phyloP scores from a whole-genome alignment of 2,888 invertebrate species.

The Cryptocephalus moraei region DNA sequence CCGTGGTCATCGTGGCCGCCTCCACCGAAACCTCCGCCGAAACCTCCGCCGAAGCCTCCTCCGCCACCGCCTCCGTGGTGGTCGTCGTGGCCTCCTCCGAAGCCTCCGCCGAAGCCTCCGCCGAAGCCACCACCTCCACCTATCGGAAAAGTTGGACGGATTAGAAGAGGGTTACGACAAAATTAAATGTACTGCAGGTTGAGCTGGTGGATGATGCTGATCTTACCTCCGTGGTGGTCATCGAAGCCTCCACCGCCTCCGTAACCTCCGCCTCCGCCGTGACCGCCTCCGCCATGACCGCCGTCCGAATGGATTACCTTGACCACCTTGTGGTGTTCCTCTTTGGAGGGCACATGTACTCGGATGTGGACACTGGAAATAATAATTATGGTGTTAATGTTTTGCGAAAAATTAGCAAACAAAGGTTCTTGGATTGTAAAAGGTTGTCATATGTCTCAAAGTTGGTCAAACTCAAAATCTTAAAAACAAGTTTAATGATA shows the following conservation, averaged over 20 bases:
- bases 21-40: constrained; percentile 1
- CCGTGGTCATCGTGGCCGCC: not conserved
- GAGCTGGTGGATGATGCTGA: no score
- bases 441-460: no score
- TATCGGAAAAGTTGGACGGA: not conserved
- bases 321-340: constrained; percentile 1
- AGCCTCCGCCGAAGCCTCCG: constrained; percentile 1
- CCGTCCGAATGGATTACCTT: not conserved
- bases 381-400: not conserved
- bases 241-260: constrained; percentile 3
- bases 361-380: constrained; percentile 6
- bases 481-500: no score
- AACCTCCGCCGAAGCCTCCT: constrained; percentile 2
- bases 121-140: constrained; percentile 3
- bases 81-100: not conserved
- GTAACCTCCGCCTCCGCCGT: not conserved
- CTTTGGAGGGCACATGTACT: constrained; percentile 4
- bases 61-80: constrained; percentile 1
- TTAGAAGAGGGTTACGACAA: no score
- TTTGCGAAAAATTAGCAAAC: no score
- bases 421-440: no score
- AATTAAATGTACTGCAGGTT: no score
- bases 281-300: constrained; percentile 1
- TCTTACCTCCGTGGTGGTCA: not conserved
- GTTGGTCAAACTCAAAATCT: no score